Percentiles rank a stretch among this genome's conserved stretches.
These are phyloP conservation scores for Drosophila serrata DNA, from an alignment of 1,140 invertebrate genomes.

Conservation along the genomic window DNA sequence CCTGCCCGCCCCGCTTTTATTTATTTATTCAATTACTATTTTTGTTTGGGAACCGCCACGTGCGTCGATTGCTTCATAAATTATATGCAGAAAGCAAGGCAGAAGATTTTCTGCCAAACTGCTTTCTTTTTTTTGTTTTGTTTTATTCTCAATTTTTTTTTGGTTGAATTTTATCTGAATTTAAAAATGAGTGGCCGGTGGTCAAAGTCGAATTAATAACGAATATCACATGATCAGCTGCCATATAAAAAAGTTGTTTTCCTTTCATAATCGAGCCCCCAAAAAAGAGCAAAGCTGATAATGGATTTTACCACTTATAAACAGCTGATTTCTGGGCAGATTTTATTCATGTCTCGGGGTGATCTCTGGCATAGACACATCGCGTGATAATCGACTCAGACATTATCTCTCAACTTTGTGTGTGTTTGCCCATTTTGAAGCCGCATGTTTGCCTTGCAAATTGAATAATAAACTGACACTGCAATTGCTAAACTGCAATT, in stretches of 20 bases:
- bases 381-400: constrained; percentile 67
- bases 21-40: constrained; percentile 52
- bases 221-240: constrained; percentile 70
- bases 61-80: constrained; percentile 61
- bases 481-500: constrained; percentile 38
- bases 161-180: constrained; percentile 62
- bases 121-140: constrained; percentile 14
- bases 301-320: constrained; percentile 21
- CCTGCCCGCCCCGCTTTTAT: constrained; percentile 13
- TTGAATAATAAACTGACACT: constrained; percentile 41
- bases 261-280: constrained; percentile 58
- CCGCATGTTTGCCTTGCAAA: constrained; percentile 44
- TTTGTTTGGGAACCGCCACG: constrained; percentile 56
- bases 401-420: constrained; percentile 33
- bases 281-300: constrained; percentile 19
- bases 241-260: constrained; percentile 24
- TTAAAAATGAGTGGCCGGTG: constrained; percentile 48
- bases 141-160: constrained; percentile 24
- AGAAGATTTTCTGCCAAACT: constrained; percentile 12
- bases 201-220: constrained; percentile 72
- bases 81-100: constrained; percentile 27
- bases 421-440: constrained; percentile 29
- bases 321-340: constrained; percentile 48
- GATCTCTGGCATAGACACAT: constrained; percentile 30
- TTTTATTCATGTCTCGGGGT: constrained; percentile 4